phyloP scores from a whole-genome alignment of 2,888 invertebrate species.

The Sesia apiformis region DNA sequence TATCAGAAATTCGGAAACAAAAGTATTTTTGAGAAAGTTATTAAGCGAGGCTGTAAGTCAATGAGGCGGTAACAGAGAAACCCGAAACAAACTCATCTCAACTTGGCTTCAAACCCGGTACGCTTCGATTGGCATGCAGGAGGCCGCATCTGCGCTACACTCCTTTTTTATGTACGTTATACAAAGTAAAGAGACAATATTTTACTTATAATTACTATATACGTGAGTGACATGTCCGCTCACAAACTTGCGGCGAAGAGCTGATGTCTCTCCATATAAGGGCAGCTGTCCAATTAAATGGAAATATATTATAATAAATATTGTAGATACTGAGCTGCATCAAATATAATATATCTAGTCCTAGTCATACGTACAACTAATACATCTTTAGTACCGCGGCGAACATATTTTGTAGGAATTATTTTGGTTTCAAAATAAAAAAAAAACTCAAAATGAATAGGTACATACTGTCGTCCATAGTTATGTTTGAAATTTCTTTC shows the following conservation, averaged over 20 bases:
- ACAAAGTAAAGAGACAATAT: neutral
- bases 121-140: neutral
- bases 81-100: neutral
- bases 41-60: neutral
- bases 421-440: too few species aligned
- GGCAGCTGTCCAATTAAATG: conserved; percentile 24
- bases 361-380: too few species aligned
- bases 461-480: too few species aligned
- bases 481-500: too few species aligned
- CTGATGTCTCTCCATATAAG: conserved; percentile 20
- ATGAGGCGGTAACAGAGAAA: neutral
- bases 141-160: neutral
- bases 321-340: neutral
- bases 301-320: conserved; percentile 14
- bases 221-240: conserved; percentile 10
- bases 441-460: too few species aligned
- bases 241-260: conserved; percentile 19
- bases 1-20: neutral
- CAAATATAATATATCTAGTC: too few species aligned
- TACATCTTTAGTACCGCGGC: too few species aligned
- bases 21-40: neutral
- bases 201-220: conserved; percentile 5
- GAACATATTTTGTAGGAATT: too few species aligned
- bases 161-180: neutral
- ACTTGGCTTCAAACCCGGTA: neutral